Base-by-base conservation (phyloP, 1,140 invertebrate genomes). In the Venturia canescens region DNA sequence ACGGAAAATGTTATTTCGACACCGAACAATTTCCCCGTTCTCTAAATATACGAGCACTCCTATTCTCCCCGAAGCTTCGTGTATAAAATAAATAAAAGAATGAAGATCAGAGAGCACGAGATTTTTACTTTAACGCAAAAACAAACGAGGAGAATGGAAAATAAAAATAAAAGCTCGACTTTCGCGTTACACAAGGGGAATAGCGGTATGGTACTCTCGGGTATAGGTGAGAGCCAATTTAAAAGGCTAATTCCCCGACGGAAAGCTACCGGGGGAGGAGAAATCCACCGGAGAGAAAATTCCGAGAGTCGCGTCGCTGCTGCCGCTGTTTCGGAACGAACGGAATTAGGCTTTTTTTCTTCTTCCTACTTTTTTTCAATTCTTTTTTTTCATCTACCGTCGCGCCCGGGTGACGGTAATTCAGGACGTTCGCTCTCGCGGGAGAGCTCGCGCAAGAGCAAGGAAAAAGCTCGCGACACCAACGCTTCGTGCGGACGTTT, bases 241-340 rank as follows among this genome's bases (percentile, higher is more conserved):
- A 91, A 91, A 91, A 91, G 89, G 89, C 88, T 90, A 90, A 91
- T 91, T 91, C 87, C 82, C 86, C 78, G 83, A 84, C 84, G 86
- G 80, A 86, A 88, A 84, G 84, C 60, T 80, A 81, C 63, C 60
- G 23, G 71, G 71, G 71, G 27, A 48, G 71, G 23, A 57, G 53
- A 23, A 44, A 53, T 5, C 70, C 26, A 67, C 60, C 26, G 76
- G 44, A 69, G 66, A 66, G 81, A 80, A 79, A 80, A 67, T 66
- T 23, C 31, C 77, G 63, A 81, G 63, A 48, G 34, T 27, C 23
- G 50, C 23, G 29, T 21, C 69, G 60, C 27, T 60, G 38, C 38
- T 44, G 38, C 38, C 38, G 66, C 34, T 70, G 74, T 34, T 29
- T 66, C 23, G 66, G 50, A 85, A 82, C 83, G 80, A 84, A 83